Conservation (phyloP, 2,888 invertebrate species). For the Mechanitis mazaeus region DNA sequence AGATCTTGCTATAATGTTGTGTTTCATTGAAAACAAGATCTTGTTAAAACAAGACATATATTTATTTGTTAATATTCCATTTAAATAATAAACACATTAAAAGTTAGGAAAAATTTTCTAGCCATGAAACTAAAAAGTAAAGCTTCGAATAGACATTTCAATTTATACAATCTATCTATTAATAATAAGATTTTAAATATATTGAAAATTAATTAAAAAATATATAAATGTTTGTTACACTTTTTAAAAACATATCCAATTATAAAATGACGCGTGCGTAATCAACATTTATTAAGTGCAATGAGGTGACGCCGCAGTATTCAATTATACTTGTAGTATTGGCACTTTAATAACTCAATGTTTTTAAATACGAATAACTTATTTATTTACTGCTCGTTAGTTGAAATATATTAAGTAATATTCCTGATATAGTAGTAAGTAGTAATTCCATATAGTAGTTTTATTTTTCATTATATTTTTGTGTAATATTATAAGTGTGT, state of each 20-base stretch:
- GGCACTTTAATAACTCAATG: not conserved
- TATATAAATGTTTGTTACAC: no score
- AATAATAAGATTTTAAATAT: no score
- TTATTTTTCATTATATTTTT: slow-evolving; percentile 16
- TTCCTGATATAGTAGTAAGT: slow-evolving; percentile 19
- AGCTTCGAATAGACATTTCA: no score
- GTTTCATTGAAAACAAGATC: not conserved
- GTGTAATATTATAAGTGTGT: not conserved
- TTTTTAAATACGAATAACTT: not conserved
- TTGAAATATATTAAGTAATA: slow-evolving; percentile 21
- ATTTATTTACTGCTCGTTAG: slow-evolving; percentile 22
- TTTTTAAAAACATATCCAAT: no score
- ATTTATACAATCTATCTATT: no score
- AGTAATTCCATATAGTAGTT: slow-evolving; percentile 18
- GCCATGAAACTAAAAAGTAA: no score
- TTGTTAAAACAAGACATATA: not conserved
- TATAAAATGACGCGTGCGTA: no score
- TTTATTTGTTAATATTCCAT: no score
- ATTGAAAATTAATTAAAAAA: no score
- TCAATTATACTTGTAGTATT: slow-evolving; percentile 4
- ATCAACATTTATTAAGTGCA: not conserved
- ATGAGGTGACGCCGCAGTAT: not conserved
- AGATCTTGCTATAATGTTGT: not conserved
- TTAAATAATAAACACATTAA: no score
- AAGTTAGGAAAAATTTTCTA: no score